Percentiles rank a stretch among this genome's conserved stretches.
Evolutionary conservation across 1,140 invertebrate species (phyloP).

Genomic region (Pseudoatta argentina): DNA sequence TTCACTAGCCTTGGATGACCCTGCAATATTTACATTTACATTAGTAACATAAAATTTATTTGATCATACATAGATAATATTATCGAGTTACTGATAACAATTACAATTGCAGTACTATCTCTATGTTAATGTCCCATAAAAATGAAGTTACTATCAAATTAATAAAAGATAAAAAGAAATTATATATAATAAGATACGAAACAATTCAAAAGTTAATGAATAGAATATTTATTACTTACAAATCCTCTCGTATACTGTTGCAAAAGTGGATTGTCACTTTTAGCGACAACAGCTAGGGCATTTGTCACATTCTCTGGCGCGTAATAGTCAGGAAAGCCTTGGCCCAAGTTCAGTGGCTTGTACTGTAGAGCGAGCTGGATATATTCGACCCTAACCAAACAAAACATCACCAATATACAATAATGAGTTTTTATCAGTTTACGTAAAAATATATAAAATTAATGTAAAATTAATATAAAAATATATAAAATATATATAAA

Average conservation of each 20-base stretch:
- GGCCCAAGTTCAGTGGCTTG: conserved; percentile 98
- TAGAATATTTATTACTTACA: conserved; percentile 87
- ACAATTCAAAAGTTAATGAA: conserved; percentile 8
- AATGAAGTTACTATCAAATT: background rate
- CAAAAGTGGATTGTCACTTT: conserved; percentile 91
- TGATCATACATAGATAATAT: conserved; percentile 32
- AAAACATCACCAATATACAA: conserved; percentile 60
- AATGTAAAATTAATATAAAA: conserved; percentile 13
- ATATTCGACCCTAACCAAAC: conserved; percentile 95
- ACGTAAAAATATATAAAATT: background rate
- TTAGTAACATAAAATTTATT: background rate
- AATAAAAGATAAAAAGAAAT: background rate
- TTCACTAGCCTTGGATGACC: conserved; percentile 96
- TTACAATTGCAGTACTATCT: background rate
- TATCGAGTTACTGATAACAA: conserved; percentile 18
- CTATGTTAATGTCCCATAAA: background rate
- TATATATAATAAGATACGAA: background rate
- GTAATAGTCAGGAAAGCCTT: conserved; percentile 98
- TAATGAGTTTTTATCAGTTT: conserved; percentile 2
- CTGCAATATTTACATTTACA: conserved; percentile 86
- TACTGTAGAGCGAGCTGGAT: conserved; percentile 94
- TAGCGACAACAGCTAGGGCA: conserved; percentile 90
- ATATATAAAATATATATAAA: no score
- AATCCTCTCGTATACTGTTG: conserved; percentile 97
- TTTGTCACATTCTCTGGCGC: conserved; percentile 94